Percentiles rank a stretch among this genome's conserved stretches.
Conservation (phyloP, 2,113 vertebrate species). For the Nerophis lumbriciformis region DNA sequence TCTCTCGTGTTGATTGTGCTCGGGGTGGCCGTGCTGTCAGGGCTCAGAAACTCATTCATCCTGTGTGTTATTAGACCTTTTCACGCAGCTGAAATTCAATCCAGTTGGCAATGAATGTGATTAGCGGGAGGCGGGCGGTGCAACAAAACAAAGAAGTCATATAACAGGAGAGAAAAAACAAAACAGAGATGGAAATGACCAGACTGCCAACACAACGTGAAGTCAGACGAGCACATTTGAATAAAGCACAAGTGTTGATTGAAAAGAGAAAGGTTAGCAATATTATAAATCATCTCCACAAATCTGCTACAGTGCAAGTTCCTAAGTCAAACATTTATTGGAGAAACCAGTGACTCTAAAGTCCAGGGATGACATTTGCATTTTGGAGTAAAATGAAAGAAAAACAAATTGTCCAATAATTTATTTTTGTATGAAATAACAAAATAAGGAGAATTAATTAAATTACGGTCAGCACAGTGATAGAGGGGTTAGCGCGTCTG, state of each 20-base stretch:
- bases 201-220: constrained; percentile 24
- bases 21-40: constrained; percentile 10
- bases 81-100: constrained; percentile 10
- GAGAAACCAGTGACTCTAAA: too few species aligned
- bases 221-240: constrained; percentile 6
- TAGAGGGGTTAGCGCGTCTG: too few species aligned
- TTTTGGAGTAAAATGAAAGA: too few species aligned
- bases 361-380: too few species aligned
- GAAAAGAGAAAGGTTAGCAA: not conserved
- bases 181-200: constrained; percentile 24
- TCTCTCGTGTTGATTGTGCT: constrained; percentile 10
- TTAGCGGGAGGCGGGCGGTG: constrained; percentile 31
- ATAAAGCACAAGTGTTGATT: constrained; percentile 8
- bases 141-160: constrained; percentile 18
- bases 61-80: constrained; percentile 12
- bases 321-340: too few species aligned
- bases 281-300: not conserved
- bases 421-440: too few species aligned
- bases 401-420: too few species aligned
- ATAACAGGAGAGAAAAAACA: constrained; percentile 11
- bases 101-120: constrained; percentile 34
- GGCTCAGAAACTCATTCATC: constrained; percentile 16
- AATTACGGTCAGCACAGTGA: too few species aligned
- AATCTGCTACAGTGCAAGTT: too few species aligned
- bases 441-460: too few species aligned